A percentile compares a stretch with the other conserved stretches of the same genome.
These are phyloP conservation scores for Gobius niger DNA, from an alignment of 2,113 vertebrate genomes.

Conservation along the genomic window DNA sequence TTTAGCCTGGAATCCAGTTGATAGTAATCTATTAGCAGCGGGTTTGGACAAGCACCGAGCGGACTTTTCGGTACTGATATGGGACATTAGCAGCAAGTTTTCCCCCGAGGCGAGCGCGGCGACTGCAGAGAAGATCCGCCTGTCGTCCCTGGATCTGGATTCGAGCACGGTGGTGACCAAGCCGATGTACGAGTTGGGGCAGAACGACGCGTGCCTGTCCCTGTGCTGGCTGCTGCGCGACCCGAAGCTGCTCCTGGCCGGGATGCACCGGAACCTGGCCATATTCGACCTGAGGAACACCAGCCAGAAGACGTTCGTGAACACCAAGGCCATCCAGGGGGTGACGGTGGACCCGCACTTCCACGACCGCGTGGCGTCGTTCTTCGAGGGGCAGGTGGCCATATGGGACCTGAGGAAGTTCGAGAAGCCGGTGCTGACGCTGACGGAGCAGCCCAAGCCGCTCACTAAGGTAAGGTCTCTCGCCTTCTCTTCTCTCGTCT, in stretches of 20 bases:
- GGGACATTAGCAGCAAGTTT: constrained; percentile 97
- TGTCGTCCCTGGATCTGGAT: constrained; percentile 85
- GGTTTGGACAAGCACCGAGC: constrained; percentile 96
- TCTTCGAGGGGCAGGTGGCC: constrained; percentile 97
- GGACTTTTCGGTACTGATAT: constrained; percentile 95
- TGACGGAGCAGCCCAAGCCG: constrained; percentile 94
- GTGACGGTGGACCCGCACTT: constrained; percentile 96
- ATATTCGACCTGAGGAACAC: constrained; percentile 97
- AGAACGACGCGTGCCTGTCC: constrained; percentile 96
- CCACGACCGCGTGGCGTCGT: constrained; percentile 93
- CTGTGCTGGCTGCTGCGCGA: constrained; percentile 98
- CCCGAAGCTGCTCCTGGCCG: constrained; percentile 92
- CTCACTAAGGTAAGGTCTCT: constrained; percentile 81
- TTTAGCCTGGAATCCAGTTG: constrained; percentile 93
- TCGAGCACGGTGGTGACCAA: constrained; percentile 89
- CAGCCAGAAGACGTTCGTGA: constrained; percentile 98
- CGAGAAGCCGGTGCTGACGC: constrained; percentile 95
- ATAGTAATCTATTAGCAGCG: constrained; percentile 93
- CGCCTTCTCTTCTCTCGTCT: too few relatives aligned
- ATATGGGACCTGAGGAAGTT: constrained; percentile 99
- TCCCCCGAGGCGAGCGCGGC: constrained; percentile 82
- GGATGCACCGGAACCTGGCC: constrained; percentile 96
- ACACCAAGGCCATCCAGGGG: constrained; percentile 97
- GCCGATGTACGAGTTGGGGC: constrained; percentile 91
- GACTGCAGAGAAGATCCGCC: constrained; percentile 88